These are phyloP conservation scores for Mola mola DNA, from an alignment of 2,113 vertebrate species.

Conservation along the genomic window DNA sequence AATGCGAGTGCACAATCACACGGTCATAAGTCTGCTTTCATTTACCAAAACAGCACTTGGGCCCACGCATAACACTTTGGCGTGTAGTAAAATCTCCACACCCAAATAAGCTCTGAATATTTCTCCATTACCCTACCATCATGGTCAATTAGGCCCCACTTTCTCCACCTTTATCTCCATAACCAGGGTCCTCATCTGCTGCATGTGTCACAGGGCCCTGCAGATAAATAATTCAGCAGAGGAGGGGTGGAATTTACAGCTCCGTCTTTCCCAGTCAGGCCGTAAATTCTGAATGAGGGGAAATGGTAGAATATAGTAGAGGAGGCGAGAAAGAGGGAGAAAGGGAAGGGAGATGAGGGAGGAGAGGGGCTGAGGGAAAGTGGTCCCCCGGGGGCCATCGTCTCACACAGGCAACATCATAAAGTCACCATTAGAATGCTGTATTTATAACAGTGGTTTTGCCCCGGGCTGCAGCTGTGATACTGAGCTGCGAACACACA, in stretches of 20 bases:
- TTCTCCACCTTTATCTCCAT: constrained; percentile 84
- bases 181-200: constrained; percentile 83
- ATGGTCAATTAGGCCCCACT: constrained; percentile 83
- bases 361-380: constrained; percentile 77
- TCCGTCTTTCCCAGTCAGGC: constrained; percentile 75
- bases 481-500: constrained; percentile 29
- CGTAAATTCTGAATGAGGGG: constrained; percentile 82
- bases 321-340: constrained; percentile 50
- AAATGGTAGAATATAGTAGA: constrained; percentile 69
- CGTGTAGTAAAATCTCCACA: constrained; percentile 31
- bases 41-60: constrained; percentile 39
- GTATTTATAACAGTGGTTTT: constrained; percentile 84
- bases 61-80: constrained; percentile 25
- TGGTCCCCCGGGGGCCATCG: constrained; percentile 80
- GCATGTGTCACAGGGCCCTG: constrained; percentile 77
- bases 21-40: constrained; percentile 29
- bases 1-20: constrained; percentile 1
- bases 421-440: constrained; percentile 87
- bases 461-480: constrained; percentile 62
- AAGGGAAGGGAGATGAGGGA: constrained; percentile 57
- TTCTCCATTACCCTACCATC: constrained; percentile 81
- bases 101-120: constrained; percentile 75
- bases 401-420: constrained; percentile 85
- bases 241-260: constrained; percentile 76
- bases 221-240: constrained; percentile 83